Percentiles rank a stretch among this genome's conserved stretches.
Conservation (phyloP, 2,888 invertebrate species). For the Acronicta aceris region DNA sequence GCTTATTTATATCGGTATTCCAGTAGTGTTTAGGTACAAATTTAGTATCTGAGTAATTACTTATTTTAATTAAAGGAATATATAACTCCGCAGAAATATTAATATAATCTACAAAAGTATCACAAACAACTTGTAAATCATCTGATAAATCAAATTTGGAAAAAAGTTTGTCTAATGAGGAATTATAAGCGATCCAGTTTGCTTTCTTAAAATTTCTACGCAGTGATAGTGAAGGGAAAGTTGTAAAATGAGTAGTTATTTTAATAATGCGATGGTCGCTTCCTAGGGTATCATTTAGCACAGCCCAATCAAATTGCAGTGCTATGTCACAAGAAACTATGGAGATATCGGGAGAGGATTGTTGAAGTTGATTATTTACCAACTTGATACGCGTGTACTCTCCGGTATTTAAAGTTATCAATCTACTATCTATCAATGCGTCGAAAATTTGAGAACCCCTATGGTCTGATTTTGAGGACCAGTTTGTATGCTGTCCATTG, state of each 20-base stretch:
- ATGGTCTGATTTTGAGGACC: not conserved
- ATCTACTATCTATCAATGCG: not conserved
- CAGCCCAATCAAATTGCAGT: not conserved
- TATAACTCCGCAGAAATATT: slow-evolving; percentile 1
- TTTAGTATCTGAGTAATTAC: slow-evolving; percentile 24
- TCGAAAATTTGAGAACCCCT: not conserved
- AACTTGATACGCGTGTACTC: slow-evolving; percentile 21
- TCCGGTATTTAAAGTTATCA: not conserved
- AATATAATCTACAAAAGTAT: slow-evolving; percentile 7
- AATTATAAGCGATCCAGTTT: not conserved
- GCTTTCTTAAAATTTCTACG: not conserved
- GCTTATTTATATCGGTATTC: slow-evolving; percentile 51
- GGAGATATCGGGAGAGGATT: slow-evolving; percentile 48
- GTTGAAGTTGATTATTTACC: slow-evolving; percentile 43
- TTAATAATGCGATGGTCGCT: not conserved
- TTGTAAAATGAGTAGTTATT: not conserved
- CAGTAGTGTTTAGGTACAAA: slow-evolving; percentile 55
- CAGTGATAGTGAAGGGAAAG: not conserved
- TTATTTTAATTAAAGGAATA: not conserved
- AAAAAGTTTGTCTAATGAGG: not conserved
- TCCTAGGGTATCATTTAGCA: not conserved
- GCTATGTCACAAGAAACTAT: slow-evolving; percentile 3
- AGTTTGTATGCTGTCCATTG: not conserved
- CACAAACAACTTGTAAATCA: slow-evolving; percentile 3
- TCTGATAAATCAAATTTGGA: not conserved